These are phyloP conservation scores for Cephus spinipes DNA, from an alignment of 2,888 invertebrate species.

Conservation along the genomic window DNA sequence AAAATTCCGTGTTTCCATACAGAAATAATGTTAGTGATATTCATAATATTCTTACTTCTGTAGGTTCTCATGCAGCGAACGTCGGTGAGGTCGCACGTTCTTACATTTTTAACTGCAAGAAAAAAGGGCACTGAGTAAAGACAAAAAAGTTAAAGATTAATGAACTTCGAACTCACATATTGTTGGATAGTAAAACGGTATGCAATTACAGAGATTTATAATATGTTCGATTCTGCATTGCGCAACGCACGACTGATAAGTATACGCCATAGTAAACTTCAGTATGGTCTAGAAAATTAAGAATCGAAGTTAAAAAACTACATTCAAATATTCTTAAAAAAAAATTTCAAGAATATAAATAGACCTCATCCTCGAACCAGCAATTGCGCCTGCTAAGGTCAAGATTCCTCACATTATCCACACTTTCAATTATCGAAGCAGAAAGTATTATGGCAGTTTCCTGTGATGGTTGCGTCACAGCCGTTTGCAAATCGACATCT, in stretches of 20 bases:
- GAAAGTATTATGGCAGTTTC: constrained; percentile 67
- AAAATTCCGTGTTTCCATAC: background rate
- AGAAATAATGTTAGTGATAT: background rate
- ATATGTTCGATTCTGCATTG: constrained; percentile 68
- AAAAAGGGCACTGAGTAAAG: background rate
- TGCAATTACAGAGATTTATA: constrained; percentile 65
- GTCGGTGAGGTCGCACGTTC: constrained; percentile 48
- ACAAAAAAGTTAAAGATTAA: background rate
- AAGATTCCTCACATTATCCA: constrained; percentile 55
- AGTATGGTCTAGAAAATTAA: background rate
- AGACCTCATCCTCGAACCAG: constrained; percentile 69
- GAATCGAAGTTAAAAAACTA: background rate
- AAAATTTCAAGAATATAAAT: background rate
- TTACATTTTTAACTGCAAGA: constrained; percentile 34
- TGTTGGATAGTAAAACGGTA: constrained; percentile 70
- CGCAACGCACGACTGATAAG: constrained; percentile 69
- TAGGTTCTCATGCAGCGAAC: constrained; percentile 32
- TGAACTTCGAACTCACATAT: constrained; percentile 42
- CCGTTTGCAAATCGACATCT: constrained; percentile 66
- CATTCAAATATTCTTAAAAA: background rate
- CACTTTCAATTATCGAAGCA: constrained; percentile 66
- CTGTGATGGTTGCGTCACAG: constrained; percentile 63
- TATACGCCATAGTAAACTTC: constrained; percentile 57
- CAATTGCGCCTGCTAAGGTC: constrained; percentile 63
- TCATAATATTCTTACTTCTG: constrained; percentile 31